These are phyloP conservation scores for Drosophila imparisetae DNA, from an alignment of 2,888 invertebrate genomes.

Conservation along the genomic window DNA sequence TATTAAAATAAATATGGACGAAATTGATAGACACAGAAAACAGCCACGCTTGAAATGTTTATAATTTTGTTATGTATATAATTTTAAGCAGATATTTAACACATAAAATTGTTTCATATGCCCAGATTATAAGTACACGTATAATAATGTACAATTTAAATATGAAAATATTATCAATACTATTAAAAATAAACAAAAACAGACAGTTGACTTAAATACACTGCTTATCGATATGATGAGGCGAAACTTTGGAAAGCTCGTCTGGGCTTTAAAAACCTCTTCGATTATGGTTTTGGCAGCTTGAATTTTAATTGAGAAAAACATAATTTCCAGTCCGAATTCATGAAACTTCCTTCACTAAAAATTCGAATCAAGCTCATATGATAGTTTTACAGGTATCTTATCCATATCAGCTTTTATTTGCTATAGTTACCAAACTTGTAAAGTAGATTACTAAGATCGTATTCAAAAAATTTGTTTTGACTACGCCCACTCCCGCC, in stretches of 20 bases:
- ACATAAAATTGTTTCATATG: constrained; percentile 66
- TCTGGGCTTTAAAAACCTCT: neutral
- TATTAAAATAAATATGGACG: constrained; percentile 59
- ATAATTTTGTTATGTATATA: constrained; percentile 80
- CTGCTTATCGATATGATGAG: constrained; percentile 4
- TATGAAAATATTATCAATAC: constrained; percentile 66
- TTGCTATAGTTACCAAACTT: too few species aligned
- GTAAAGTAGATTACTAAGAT: too few species aligned
- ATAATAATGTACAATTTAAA: constrained; percentile 75
- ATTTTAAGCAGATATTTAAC: constrained; percentile 74
- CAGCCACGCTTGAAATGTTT: constrained; percentile 74
- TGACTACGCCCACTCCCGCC: too few species aligned
- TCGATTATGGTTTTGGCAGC: neutral
- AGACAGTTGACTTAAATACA: constrained; percentile 47
- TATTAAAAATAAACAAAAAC: constrained; percentile 61
- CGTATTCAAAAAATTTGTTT: too few species aligned
- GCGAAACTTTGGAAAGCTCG: too few species aligned
- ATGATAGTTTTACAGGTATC: neutral
- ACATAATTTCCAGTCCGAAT: neutral
- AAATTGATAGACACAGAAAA: constrained; percentile 63
- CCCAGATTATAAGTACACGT: constrained; percentile 74
- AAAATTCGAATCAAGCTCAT: neutral
- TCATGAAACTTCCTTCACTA: neutral
- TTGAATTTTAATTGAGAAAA: neutral
- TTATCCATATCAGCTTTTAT: neutral